Evolutionary conservation across 2,797 vertebrate genomes (phyloP), one percentile per base, ranked within the genome.

Genomic region (Poeciliopsis presidionis): DNA sequence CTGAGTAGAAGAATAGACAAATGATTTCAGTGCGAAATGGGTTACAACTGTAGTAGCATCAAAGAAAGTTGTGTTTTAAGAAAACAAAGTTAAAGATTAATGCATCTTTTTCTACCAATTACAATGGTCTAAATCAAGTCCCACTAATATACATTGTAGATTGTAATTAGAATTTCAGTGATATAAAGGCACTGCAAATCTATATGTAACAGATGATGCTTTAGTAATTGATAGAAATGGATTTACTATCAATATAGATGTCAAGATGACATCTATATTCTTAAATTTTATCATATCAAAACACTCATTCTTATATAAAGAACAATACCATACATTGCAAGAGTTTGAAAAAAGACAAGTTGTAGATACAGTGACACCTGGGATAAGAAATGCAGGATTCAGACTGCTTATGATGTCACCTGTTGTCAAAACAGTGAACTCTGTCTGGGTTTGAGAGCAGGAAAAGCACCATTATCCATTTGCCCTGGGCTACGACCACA

Each of bases 401-500:
- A 73, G 30, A 77, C 79, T 63, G 67, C 28, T 83, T 77, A 75
- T 86, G 76, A 90, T 74, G 86, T 92, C 88, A 91, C 78, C 75
- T 75, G 81, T 78, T 89, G 33, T 91, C 84, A 78, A 46, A 86
- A 87, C 84, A 77, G 73, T 46, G 51, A 80, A 79, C 69, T 81
- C 75, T 80, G 85, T 81, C 76, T 89, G 84, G 78, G 51, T 70
- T 86, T 90, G 81, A 80, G 84, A 72, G 77, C 76, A 91, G 82
- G 83, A 90, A 90, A 81, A 85, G 78, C 74, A 81, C 75, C 45
- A 89, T 91, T 90, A 91, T 87, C 84, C 78, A 84, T 87, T 87
- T 74, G 89, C 92, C 88, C 84, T 86, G 53, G 90, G 91, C 90
- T 81, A 85, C 78, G 70, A 86, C 89, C 86, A 82, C 51, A 67